Percentiles rank a stretch among this genome's conserved stretches.
Conservation (phyloP, 2,888 invertebrate species). For the Parnassius smintheus region DNA sequence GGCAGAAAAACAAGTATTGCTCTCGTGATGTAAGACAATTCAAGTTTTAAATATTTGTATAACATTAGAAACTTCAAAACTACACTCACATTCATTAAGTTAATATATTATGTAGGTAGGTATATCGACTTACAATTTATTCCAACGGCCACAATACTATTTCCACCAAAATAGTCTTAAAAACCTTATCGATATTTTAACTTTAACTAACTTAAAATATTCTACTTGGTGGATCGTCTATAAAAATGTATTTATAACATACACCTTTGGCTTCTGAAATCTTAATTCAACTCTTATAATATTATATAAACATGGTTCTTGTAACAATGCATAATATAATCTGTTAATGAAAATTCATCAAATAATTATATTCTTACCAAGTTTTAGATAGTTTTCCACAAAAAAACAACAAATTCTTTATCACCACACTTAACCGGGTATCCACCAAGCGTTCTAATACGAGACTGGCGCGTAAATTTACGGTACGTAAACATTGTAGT, state of each 20-base stretch:
- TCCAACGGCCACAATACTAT: too few species aligned
- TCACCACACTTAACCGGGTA: slow-evolving; percentile 20
- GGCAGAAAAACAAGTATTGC: background rate
- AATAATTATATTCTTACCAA: slow-evolving; percentile 6
- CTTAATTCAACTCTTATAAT: background rate
- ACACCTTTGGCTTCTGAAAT: too few species aligned
- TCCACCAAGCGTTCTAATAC: slow-evolving; percentile 20
- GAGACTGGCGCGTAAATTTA: slow-evolving; percentile 26
- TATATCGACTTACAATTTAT: too few species aligned
- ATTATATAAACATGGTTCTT: background rate
- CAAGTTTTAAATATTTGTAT: too few species aligned
- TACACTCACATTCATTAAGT: background rate
- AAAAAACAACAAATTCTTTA: slow-evolving; percentile 9
- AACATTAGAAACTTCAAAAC: background rate
- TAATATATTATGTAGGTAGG: too few species aligned
- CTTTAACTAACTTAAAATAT: too few species aligned
- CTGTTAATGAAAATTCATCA: background rate
- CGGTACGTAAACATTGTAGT: slow-evolving; percentile 26
- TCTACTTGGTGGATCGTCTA: too few species aligned
- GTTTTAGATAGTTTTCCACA: slow-evolving; percentile 4
- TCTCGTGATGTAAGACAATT: slow-evolving; percentile 7
- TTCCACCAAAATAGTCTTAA: too few species aligned
- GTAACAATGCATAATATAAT: too few species aligned
- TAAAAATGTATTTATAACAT: too few species aligned
- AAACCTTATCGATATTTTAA: too few species aligned